Evolutionary conservation across 2,113 vertebrate genomes (phyloP), one percentile per base, ranked within the genome.

Genomic region (Megalops atlanticus): DNA sequence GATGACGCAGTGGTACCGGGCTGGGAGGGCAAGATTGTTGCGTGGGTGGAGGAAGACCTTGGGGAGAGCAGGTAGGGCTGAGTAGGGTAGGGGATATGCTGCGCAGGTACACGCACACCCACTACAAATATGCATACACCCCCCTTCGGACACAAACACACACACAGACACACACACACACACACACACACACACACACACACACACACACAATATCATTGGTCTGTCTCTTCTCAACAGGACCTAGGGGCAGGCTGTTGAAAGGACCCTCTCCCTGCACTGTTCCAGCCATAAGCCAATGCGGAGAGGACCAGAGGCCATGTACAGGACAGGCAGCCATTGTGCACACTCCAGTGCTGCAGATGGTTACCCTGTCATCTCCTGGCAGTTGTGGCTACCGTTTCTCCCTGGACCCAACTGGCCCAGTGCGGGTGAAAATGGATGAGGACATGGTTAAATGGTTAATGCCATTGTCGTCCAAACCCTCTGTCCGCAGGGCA

Each of bases 11-110:
- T 97, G 39, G 95, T 99, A 83, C 98, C 98, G 71, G 97, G 98
- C 76, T 99, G 98, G 98, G 98, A 99, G 87, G 97, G 97, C 24
- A 99, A 99, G 92, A 99, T 99, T 33, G 97, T 99, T 86, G 97
- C 96, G 52, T 99, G 98, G 98, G 95, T 99, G 64, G 98, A 99
- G 89, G 98, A 98, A 87, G 96, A 98, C 86, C 91, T 90, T 7
- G 95, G 94, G 64, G 96, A 97, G 80, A 96, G 95, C 85, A 96
- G 94, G 95, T 93, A 89, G 16, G n/a, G n/a, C n/a, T n/a, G n/a
- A n/a, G n/a, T n/a, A n/a, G n/a, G n/a, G n/a, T n/a, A n/a, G n/a
- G n/a, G n/a, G n/a, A n/a, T n/a, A n/a, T 49, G 47, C 18, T 49
- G 12, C 14, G 95, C 85, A 96, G 94, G 95, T 93, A 88, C 18